Percentiles rank a stretch among this genome's conserved stretches.
These are phyloP conservation scores for Mustela nigripes DNA, from an alignment of 2,113 vertebrate genomes.

Conservation along the genomic window DNA sequence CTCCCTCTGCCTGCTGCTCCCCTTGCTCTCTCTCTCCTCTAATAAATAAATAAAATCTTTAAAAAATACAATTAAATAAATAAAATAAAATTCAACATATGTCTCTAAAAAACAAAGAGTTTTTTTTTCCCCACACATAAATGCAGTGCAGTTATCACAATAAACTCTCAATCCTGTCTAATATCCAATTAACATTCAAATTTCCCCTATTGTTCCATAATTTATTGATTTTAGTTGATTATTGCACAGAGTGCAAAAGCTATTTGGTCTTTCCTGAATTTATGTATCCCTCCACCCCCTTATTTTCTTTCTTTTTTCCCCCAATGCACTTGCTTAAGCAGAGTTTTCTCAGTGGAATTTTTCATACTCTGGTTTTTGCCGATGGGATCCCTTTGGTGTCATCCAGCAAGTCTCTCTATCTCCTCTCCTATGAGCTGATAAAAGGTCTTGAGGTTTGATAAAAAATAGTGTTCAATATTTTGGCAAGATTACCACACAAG, in stretches of 20 bases:
- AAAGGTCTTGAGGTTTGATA: not conserved
- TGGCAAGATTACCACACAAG: not conserved
- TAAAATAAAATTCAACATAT: not conserved
- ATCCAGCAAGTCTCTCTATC: not conserved
- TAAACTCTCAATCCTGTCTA: not conserved
- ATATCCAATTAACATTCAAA: not conserved
- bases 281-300: not conserved
- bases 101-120: not conserved
- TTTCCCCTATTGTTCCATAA: not conserved
- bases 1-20: too few species aligned
- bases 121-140: not conserved
- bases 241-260: not conserved
- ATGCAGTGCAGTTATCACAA: not conserved
- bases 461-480: not conserved
- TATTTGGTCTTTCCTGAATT: not conserved
- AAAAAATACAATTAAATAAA: too few species aligned
- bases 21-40: too few species aligned
- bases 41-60: too few species aligned
- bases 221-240: not conserved
- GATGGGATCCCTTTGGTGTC: not conserved
- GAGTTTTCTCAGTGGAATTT: not conserved
- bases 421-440: not conserved
- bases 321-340: not conserved
- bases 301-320: not conserved
- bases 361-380: not conserved